Percentiles rank a stretch among this genome's conserved stretches.
Evolutionary conservation across 2,888 invertebrate genomes (phyloP).

Genomic region (Cryptocheilus praepositus): DNA sequence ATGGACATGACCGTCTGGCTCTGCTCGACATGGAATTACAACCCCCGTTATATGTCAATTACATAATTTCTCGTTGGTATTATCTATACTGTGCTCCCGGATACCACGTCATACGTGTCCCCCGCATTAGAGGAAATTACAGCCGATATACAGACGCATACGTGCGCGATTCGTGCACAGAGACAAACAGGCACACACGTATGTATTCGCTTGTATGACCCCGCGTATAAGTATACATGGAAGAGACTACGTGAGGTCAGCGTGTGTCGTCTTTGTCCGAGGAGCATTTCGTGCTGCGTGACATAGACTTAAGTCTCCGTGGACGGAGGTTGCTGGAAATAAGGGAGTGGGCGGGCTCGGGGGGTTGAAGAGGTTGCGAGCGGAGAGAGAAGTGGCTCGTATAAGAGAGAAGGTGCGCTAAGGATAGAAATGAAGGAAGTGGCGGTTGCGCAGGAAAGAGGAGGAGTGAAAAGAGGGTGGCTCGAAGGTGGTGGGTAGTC

Average conservation of each 20-base stretch:
- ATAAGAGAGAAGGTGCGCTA: constrained; percentile 1
- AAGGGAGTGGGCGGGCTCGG: not conserved
- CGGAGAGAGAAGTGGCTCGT: no score
- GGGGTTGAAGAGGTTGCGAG: no score
- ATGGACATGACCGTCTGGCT: no score
- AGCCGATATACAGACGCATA: not conserved
- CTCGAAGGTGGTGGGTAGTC: constrained; percentile 21
- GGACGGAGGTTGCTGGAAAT: constrained; percentile 5
- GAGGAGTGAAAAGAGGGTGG: constrained; percentile 1
- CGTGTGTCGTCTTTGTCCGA: constrained; percentile 4
- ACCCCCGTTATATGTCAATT: constrained; percentile 24
- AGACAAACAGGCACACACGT: not conserved
- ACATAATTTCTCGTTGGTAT: constrained; percentile 19
- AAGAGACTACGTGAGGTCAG: no score
- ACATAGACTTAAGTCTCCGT: constrained; percentile 5
- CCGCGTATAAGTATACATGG: no score
- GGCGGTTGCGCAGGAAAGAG: constrained; percentile 1
- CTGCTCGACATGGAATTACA: no score
- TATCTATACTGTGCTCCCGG: constrained; percentile 1
- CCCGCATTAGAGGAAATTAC: constrained; percentile 19
- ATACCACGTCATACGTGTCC: not conserved
- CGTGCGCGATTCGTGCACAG: not conserved
- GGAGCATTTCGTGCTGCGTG: constrained; percentile 21
- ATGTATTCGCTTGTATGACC: no score
- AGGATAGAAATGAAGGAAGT: constrained; percentile 10